Base-by-base conservation (phyloP, 2,888 invertebrate genomes). In the Muschampia plurimacula region DNA sequence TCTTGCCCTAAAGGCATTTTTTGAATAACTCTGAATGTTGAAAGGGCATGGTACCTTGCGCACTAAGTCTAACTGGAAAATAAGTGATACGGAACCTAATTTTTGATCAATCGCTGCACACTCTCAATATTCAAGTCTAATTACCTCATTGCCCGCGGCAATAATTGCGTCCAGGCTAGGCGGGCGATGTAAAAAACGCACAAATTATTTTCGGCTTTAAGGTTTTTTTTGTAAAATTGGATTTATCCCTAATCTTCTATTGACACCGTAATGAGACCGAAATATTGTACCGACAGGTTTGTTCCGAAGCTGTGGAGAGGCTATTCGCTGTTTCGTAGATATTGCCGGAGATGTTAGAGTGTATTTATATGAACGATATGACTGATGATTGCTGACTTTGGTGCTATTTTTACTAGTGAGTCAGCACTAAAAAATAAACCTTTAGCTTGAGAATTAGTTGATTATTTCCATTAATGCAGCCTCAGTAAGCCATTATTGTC, bases 191-290 rank as follows among this genome's bases (percentile, higher is more conserved):
- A 89, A 92, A 91, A 91, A 91, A 89, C 83, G 82, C 82, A 83
- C 85, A 59, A 72, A 72, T 86, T 88, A 90, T 88, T 82, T 80
- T 80, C 80, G 78, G 72, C 74, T 74, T 80, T 79, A 75, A 73
- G 84, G 86, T 84, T 60, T 86, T 88, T 84, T 87, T 84, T 83
- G 80, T 80, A 82, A 91, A 91, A 88, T 90, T 90, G 87, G 90
- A 87, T 86, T 92, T 92, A 93, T 92, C 93, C 93, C 91, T 93
- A 93, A 94, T 94, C 93, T 94, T 86, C 86, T 90, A 94, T 94
- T 94, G 94, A 94, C 94, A 93, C 85, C 83, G 93, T 94, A 94
- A 94, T 94, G 91, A 93, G 93, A 84, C 88, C 83, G 83, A 90
- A 92, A 93, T 92, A 92, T 92, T 90, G 90, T 91, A 89, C 84